These are phyloP conservation scores for Phylloscopus trochiloides DNA, from an alignment of 2,113 vertebrate species.

Conservation along the genomic window DNA sequence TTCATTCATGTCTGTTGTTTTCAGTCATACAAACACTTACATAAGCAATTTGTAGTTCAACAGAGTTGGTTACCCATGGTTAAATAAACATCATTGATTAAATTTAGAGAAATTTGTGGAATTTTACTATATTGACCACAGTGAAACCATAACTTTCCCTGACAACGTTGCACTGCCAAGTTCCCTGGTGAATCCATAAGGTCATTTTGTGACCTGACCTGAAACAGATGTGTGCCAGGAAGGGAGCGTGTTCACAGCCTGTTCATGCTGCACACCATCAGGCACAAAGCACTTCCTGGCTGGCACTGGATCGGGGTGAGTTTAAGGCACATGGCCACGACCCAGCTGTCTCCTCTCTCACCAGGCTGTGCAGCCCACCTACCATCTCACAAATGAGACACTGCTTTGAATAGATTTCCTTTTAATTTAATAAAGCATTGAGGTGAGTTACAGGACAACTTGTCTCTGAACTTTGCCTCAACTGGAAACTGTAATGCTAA, in stretches of 20 bases:
- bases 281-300: background rate
- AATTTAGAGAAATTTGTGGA: background rate
- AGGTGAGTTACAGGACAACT: background rate
- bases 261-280: background rate
- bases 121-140: background rate
- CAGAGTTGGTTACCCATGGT: background rate
- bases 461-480: background rate
- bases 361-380: background rate
- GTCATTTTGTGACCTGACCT: background rate
- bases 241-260: fast-evolving
- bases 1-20: background rate
- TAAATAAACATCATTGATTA: background rate
- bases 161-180: background rate
- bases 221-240: background rate
- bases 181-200: background rate
- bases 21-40: background rate
- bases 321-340: background rate
- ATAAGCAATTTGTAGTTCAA: background rate
- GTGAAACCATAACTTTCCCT: background rate
- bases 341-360: background rate
- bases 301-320: fast-evolving
- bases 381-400: background rate
- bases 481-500: background rate
- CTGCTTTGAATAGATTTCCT: background rate
- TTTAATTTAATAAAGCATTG: background rate